These are phyloP conservation scores for Sciurus niger DNA, from an alignment of 2,113 vertebrate species.

Conservation along the genomic window DNA sequence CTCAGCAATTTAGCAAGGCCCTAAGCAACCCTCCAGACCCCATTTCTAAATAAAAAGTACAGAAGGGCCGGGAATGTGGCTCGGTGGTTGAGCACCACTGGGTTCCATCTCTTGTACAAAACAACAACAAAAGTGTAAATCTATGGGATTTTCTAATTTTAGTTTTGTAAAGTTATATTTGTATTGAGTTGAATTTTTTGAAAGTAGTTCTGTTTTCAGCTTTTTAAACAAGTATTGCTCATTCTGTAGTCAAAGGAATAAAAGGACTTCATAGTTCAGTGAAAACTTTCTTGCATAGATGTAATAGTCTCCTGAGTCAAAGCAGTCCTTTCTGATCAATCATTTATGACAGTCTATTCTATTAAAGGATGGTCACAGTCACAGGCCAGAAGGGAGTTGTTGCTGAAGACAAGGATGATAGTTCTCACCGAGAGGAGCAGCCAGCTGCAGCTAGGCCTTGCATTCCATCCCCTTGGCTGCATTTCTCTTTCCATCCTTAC, in stretches of 20 bases:
- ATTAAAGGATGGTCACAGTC: not conserved
- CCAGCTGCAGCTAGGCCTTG: not conserved
- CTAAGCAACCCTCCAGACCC: no score
- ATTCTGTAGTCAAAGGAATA: slow-evolving; percentile 21
- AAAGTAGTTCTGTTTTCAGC: not conserved
- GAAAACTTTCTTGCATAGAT: not conserved
- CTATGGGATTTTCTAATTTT: slow-evolving; percentile 34
- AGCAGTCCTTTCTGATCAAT: not conserved
- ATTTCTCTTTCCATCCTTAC: not conserved
- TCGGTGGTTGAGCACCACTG: no score
- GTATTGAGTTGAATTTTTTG: slow-evolving; percentile 57
- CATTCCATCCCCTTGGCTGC: not conserved
- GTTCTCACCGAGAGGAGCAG: slow-evolving; percentile 28
- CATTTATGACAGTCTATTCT: not conserved
- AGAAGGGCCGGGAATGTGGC: no score
- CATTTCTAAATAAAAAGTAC: no score
- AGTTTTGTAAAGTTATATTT: slow-evolving; percentile 35
- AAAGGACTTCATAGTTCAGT: not conserved
- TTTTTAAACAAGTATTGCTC: not conserved
- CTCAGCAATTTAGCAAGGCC: no score
- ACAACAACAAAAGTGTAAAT: not conserved
- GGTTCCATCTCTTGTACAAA: no score
- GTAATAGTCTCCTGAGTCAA: not conserved
- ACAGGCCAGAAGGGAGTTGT: not conserved
- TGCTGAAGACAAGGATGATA: not conserved